A percentile compares a stretch with the other conserved stretches of the same genome.
phyloP scores from a whole-genome alignment of 2,113 vertebrate species.

The Calyptommatus sinebrachiatus region DNA sequence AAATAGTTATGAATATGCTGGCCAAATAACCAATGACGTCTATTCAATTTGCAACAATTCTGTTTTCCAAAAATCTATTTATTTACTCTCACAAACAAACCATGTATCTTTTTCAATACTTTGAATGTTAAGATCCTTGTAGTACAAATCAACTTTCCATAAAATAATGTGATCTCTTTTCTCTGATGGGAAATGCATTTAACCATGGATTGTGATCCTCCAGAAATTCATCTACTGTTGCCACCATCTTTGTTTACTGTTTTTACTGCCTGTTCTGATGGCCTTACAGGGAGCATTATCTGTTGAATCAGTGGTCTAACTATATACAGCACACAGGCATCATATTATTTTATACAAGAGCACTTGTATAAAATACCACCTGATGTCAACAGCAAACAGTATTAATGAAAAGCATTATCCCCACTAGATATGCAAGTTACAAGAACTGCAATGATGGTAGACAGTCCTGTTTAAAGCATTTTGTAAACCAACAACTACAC shows the following conservation, averaged over 20 bases:
- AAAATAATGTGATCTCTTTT: not conserved
- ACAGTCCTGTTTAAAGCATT: not conserved
- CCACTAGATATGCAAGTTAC: not conserved
- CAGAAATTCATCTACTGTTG: too few species aligned
- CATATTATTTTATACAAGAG: not conserved
- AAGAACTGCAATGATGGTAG: not conserved
- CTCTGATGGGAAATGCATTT: not conserved
- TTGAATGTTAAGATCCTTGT: not conserved
- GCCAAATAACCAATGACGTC: not conserved
- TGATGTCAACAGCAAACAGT: not conserved
- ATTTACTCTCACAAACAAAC: not conserved
- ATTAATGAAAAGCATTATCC: not conserved
- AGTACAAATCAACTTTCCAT: not conserved
- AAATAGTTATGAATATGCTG: not conserved
- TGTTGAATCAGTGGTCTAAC: not conserved
- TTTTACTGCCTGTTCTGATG: too few species aligned
- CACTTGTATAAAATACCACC: not conserved
- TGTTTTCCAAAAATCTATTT: not conserved
- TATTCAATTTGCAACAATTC: not conserved
- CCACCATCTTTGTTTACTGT: too few species aligned
- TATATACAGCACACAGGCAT: not conserved
- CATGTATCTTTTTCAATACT: not conserved
- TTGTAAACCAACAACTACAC: not conserved
- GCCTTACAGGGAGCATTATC: not conserved
- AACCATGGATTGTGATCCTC: not conserved